Base-by-base conservation (phyloP, 2,888 invertebrate genomes). In the Coleophora deauratella region DNA sequence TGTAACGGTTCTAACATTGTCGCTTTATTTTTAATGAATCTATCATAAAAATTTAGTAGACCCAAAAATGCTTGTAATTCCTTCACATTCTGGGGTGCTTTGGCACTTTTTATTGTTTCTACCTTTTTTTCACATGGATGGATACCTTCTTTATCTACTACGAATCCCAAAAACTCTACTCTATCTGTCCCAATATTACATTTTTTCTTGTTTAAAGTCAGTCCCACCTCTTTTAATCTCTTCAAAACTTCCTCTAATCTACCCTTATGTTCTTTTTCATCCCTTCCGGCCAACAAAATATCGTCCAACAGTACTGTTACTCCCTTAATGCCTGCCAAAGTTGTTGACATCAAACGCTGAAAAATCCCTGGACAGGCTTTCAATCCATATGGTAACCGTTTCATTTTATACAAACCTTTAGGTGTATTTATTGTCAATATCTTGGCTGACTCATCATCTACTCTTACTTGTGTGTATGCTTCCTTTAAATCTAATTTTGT, bases 231-330 rank as follows among this genome's bases (percentile, higher is more conserved):
- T 7, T 10, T n/a, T 37, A 43, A 13, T 30, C 33, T 35, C 27
- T 38, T 11, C 12, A 38, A 15, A 15, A 42, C 42, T 10, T 9
- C 4, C 10, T 42, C 38, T 11, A 42, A 11, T 7, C 42, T 28
- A 9, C 35, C 4, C 9, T 38, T 33, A 13, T 38, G 38, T 31
- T 38, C 9, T n/a, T 35, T 28, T n/a, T 9, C 15, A 13, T n/a
- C 27, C 9, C n/a, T 11, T 3, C 54, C 55, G 11, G 43, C 43
- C 1, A 57, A 36, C 3, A 54, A 49, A 10, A 58, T 50, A 35
- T 59, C 55, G 15, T 55, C 55, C n/a, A 55, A 46, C 7, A 52
- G 42, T 2, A 54, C 50, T 9, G 53, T 51, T 9, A 51, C 42
- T 31, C 53, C 47, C 28, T 38, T 21, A 9, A 54, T 46, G 4